A percentile compares a stretch with the other conserved stretches of the same genome.
phyloP scores from a whole-genome alignment of 2,113 vertebrate species.

The Climacteris rufus region DNA sequence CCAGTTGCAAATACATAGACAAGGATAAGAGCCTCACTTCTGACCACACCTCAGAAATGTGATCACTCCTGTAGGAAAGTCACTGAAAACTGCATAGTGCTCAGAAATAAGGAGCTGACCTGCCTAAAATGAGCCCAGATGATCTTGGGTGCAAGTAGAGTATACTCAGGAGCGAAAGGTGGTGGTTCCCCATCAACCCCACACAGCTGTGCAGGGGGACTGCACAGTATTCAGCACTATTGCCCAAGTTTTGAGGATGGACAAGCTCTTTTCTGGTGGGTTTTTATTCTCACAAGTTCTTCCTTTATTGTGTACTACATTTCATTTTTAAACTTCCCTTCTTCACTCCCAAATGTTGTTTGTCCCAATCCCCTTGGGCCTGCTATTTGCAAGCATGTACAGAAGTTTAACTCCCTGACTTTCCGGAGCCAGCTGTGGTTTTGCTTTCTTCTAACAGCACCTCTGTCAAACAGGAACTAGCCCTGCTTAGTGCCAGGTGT shows the following conservation, averaged over 20 bases:
- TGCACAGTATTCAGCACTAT: background rate
- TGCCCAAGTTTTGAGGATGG: background rate
- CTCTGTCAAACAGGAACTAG: background rate
- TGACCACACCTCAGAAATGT: background rate
- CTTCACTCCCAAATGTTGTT: background rate
- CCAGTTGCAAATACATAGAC: background rate
- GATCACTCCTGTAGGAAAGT: background rate
- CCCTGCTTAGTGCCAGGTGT: background rate
- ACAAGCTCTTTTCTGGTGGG: background rate
- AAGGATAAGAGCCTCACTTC: background rate
- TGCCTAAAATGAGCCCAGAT: background rate
- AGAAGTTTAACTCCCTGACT: background rate
- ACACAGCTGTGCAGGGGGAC: background rate
- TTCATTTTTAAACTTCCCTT: background rate
- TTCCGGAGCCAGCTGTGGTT: fast-evolving
- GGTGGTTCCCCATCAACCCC: no score
- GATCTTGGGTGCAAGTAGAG: background rate
- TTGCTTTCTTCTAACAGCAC: background rate
- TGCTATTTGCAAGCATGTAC: fast-evolving
- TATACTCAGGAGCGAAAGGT: background rate
- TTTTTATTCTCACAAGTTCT: background rate
- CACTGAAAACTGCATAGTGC: background rate
- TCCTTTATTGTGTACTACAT: background rate
- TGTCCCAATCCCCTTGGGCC: background rate
- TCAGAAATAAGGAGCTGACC: background rate